phyloP scores from a whole-genome alignment of 2,888 invertebrate genomes.

The Drosophila mayaguana region DNA sequence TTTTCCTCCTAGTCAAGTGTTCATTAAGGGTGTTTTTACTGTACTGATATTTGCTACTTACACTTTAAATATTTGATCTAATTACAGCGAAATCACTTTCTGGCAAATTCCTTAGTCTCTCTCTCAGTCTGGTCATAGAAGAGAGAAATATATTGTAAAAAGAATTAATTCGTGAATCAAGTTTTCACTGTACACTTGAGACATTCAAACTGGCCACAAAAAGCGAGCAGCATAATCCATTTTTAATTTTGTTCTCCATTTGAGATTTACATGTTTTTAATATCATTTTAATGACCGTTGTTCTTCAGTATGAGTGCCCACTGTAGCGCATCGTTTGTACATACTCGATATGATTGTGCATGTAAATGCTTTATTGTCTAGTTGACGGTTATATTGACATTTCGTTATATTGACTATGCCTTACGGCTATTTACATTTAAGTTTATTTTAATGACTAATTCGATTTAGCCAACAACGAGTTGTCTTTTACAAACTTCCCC shows the following conservation, averaged over 20 bases:
- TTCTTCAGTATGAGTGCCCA: not conserved
- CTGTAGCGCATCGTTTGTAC: not conserved
- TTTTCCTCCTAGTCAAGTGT: no score
- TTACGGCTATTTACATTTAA: constrained; percentile 26
- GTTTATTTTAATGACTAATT: constrained; percentile 37
- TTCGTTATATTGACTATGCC: constrained; percentile 5
- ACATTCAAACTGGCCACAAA: no score
- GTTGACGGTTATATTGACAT: constrained; percentile 1
- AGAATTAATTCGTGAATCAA: not conserved
- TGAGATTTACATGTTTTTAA: not conserved
- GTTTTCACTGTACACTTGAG: not conserved
- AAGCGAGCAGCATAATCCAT: not conserved
- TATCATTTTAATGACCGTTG: not conserved
- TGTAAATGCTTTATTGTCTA: not conserved
- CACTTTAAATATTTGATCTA: no score
- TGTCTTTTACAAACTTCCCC: not conserved
- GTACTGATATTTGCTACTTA: no score
- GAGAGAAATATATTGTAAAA: no score
- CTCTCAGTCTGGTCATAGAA: no score
- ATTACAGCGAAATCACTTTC: no score
- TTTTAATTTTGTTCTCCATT: not conserved
- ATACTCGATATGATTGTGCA: not conserved
- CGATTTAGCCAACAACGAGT: constrained; percentile 4
- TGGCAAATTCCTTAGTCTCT: no score
- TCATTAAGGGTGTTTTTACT: no score